Base-by-base conservation (phyloP, 2,797 vertebrate species). In the Peromyscus melanophrys region DNA sequence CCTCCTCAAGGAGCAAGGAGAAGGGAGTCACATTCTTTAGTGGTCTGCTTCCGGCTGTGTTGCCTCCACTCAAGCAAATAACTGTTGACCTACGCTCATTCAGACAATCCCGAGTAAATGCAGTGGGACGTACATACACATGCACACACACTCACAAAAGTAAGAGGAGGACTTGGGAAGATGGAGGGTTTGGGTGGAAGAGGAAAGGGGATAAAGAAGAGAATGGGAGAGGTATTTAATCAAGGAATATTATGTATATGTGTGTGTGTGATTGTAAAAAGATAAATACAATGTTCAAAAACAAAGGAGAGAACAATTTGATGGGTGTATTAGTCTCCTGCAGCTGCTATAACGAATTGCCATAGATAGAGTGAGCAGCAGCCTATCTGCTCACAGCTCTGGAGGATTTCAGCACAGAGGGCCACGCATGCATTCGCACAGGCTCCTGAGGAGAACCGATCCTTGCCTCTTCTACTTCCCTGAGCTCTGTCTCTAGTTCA, bases 31-130 rank as follows among this genome's bases (percentile, higher is more conserved):
- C 16, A 69, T 69, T 52, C 63, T 43, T 69, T 13, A 49, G 31
- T 8, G 3, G 6, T 25, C 2, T 23, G 19, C 4, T n/a, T 31
- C n/a, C 43, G 4, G 1, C 13, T 31, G 25, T 6, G 6, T 43
- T 67, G 19, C 43, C 59, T 49, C 43, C 34, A 46, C 43, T 34
- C 11, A 25, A 25, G 31, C 43, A 65, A 46, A 46, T 34, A 46
- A 34, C 40, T 31, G 6, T n/a, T 49, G 61, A 23, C 31, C 82
- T 43, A 1, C 67, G 40, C 61, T 85, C 82, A 46, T n/a, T 46
- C 61, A 14, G 19, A 19, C 29, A 85, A 34, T 65, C 83, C 83
- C 34, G 17, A 67, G 43, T 85, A 8, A 49, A 67, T n/a, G 43
- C 43, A 67, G 63, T 4, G 17, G 29, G 31, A 63, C 52, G 25